Conservation (phyloP, 1,140 invertebrate genomes). For the Zaprionus kolodkinae region DNA sequence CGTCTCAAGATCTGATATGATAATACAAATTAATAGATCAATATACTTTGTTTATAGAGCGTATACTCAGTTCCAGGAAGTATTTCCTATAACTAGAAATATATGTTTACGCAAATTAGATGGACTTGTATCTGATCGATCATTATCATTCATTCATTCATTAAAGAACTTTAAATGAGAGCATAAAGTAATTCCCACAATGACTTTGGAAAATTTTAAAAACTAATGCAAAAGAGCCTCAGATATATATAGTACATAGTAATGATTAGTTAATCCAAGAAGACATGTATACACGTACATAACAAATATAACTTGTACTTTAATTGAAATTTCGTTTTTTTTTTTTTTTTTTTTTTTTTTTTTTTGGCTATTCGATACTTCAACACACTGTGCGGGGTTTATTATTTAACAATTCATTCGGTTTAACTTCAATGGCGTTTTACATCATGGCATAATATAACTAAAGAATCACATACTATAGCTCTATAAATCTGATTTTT, state of each 20-base stretch:
- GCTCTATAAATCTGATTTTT: not conserved
- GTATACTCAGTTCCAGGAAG: not conserved
- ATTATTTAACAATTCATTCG: conserved; percentile 13
- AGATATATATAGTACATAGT: no score
- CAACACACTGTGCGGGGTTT: conserved; percentile 7
- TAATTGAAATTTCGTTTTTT: not conserved
- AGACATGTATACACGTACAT: no score
- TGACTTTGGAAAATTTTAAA: no score
- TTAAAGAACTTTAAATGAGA: no score
- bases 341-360: not conserved
- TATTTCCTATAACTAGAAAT: not conserved
- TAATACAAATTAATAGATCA: not conserved
- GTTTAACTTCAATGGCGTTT: not conserved
- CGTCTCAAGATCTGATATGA: not conserved
- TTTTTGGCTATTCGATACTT: conserved; percentile 6
- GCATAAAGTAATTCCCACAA: not conserved
- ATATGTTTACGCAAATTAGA: not conserved
- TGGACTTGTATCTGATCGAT: not conserved
- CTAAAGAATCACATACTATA: conserved; percentile 4
- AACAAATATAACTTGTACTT: conserved; percentile 1
- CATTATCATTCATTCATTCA: not conserved
- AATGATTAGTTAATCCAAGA: no score
- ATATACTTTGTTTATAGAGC: not conserved
- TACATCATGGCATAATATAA: conserved; percentile 4
- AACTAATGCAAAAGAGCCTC: no score